A percentile compares a stretch with the other conserved stretches of the same genome.
Conservation (phyloP, 2,888 invertebrate species). For the Calameuta filiformis region DNA sequence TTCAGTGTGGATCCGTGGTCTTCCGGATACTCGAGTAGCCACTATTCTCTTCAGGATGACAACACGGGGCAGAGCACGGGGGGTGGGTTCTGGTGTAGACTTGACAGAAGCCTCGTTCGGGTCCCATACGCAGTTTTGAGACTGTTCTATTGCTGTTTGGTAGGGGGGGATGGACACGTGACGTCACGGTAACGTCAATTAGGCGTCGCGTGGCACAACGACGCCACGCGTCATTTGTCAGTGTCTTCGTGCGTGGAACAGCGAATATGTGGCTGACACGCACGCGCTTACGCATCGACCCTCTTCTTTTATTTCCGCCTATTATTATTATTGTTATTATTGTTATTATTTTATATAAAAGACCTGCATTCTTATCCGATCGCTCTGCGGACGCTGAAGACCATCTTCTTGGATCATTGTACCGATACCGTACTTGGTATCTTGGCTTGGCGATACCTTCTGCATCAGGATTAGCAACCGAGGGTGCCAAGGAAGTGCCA, state of each 20-base stretch:
- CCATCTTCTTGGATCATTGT: background rate
- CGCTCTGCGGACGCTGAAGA: background rate
- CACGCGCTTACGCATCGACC: background rate
- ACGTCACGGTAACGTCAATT: constrained; percentile 65
- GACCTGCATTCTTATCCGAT: background rate
- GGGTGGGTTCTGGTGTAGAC: background rate
- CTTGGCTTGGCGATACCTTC: background rate
- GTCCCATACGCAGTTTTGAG: background rate
- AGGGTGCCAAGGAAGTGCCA: background rate
- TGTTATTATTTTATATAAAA: background rate
- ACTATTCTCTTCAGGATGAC: background rate
- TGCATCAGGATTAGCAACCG: background rate
- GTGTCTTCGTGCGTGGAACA: constrained; percentile 21
- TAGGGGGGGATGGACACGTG: constrained; percentile 49
- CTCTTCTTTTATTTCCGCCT: background rate
- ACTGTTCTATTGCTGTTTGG: background rate
- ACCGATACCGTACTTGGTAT: background rate
- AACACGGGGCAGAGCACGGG: background rate
- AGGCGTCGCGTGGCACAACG: constrained; percentile 62
- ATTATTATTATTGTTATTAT: background rate
- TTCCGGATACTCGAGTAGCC: background rate
- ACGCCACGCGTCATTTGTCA: constrained; percentile 64
- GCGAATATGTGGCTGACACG: background rate
- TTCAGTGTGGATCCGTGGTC: background rate
- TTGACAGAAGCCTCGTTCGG: background rate